phyloP scores from a whole-genome alignment of 2,113 vertebrate genomes.

The Empidonax alnorum region DNA sequence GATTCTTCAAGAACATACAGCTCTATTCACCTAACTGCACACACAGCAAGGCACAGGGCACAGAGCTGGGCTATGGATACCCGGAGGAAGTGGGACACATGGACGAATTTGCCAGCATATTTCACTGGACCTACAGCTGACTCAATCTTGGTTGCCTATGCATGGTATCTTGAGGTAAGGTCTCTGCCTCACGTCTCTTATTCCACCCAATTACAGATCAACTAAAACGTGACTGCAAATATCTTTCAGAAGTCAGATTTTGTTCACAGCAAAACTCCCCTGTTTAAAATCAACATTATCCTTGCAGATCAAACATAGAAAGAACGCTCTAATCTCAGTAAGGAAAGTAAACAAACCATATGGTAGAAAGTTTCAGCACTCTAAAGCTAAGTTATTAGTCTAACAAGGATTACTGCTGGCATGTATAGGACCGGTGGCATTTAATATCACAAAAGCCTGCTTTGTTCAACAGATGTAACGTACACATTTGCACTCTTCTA shows the following conservation, averaged over 20 bases:
- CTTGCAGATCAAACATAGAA: not conserved
- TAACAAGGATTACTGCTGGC: not conserved
- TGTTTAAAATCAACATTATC: slow-evolving; percentile 30
- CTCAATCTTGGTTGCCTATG: not conserved
- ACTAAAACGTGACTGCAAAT: not conserved
- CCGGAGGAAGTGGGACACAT: rapidly evolving
- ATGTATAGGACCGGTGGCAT: not conserved
- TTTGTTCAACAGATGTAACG: slow-evolving; percentile 6
- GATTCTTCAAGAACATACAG: rapidly evolving
- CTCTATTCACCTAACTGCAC: not conserved
- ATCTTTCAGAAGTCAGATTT: not conserved
- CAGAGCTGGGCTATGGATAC: not conserved
- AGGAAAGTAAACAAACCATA: slow-evolving; percentile 3
- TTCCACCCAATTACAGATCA: not conserved
- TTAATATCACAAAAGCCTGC: not conserved
- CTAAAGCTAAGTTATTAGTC: not conserved
- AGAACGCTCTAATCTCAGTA: not conserved
- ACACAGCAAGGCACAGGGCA: not conserved
- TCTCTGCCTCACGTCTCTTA: not conserved
- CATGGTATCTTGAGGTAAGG: not conserved
- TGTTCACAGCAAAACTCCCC: not conserved
- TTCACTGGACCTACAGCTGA: not conserved
- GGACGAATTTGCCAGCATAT: not conserved
- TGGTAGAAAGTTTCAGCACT: not conserved
- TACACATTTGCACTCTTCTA: not conserved